A percentile compares a stretch with the other conserved stretches of the same genome.
phyloP scores from a whole-genome alignment of 2,797 vertebrate genomes.

The Thunnus albacares region DNA sequence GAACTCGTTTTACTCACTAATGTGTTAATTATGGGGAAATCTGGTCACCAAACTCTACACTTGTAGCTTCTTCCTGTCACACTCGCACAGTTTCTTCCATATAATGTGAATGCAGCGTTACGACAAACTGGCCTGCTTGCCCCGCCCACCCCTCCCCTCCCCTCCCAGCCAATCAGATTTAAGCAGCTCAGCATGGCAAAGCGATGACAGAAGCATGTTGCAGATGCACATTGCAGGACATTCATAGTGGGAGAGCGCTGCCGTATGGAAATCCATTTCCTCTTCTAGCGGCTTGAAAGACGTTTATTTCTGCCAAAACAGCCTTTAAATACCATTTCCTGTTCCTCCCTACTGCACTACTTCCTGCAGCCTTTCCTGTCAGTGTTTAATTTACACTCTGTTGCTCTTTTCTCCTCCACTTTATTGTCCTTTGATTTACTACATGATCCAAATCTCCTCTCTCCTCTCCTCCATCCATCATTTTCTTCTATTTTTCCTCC shows the following conservation, averaged over 20 bases:
- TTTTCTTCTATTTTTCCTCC: not conserved
- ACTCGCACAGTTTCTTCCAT: not conserved
- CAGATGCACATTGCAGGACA: conserved; percentile 85
- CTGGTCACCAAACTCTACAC: not conserved
- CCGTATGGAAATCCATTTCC: conserved; percentile 50
- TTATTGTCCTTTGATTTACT: no score
- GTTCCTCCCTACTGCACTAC: not conserved
- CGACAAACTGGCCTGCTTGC: conserved; percentile 25
- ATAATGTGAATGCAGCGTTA: conserved; percentile 50
- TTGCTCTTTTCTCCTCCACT: not conserved
- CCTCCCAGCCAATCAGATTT: conserved; percentile 77
- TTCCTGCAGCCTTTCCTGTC: not conserved
- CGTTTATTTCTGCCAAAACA: conserved; percentile 6
- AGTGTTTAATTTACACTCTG: not conserved
- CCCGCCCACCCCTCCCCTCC: conserved; percentile 31
- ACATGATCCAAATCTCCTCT: not conserved
- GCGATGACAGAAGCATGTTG: conserved; percentile 89
- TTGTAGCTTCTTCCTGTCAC: not conserved
- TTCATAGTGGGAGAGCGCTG: conserved; percentile 67
- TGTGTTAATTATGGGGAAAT: not conserved
- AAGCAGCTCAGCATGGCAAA: conserved; percentile 88
- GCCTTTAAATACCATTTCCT: conserved; percentile 8
- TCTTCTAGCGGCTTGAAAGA: conserved; percentile 25
- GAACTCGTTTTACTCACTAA: not conserved
- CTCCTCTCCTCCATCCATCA: not conserved